Conservation (phyloP, 2,888 invertebrate species). For the Dasysyrphus tricinctus region DNA sequence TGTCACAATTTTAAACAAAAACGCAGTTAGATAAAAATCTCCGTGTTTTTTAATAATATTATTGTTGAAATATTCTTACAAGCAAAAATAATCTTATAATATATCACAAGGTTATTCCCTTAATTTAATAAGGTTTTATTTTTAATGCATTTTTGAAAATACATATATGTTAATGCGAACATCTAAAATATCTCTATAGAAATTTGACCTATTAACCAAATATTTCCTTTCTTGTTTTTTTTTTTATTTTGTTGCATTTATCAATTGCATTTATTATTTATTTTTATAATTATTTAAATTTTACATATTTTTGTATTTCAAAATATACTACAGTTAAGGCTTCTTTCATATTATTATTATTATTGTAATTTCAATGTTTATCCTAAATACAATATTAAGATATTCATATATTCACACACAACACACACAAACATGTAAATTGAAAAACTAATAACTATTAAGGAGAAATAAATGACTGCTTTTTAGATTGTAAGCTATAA, state of each 20-base stretch:
- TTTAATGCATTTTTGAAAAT: no score
- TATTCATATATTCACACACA: conserved; percentile 57
- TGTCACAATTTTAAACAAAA: no score
- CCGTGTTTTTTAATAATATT: no score
- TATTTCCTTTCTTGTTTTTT: neutral
- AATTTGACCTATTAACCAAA: no score
- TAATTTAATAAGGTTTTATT: no score
- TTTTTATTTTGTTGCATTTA: neutral
- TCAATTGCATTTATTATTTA: neutral
- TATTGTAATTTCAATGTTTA: conserved; percentile 25
- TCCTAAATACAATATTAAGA: conserved; percentile 30
- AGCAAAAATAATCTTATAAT: no score
- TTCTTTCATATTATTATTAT: neutral
- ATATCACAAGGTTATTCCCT: no score
- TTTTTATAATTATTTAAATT: neutral
- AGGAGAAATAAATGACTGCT: conserved; percentile 83
- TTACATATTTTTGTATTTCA: no score
- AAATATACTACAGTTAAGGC: neutral
- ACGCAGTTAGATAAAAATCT: no score
- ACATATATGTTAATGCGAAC: no score
- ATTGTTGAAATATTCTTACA: no score
- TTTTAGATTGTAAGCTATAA: conserved; percentile 79
- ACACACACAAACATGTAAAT: conserved; percentile 68
- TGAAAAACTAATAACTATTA: conserved; percentile 79
- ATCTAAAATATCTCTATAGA: no score